phyloP scores from a whole-genome alignment of 2,888 invertebrate genomes.

The Macrophya alboannulata region DNA sequence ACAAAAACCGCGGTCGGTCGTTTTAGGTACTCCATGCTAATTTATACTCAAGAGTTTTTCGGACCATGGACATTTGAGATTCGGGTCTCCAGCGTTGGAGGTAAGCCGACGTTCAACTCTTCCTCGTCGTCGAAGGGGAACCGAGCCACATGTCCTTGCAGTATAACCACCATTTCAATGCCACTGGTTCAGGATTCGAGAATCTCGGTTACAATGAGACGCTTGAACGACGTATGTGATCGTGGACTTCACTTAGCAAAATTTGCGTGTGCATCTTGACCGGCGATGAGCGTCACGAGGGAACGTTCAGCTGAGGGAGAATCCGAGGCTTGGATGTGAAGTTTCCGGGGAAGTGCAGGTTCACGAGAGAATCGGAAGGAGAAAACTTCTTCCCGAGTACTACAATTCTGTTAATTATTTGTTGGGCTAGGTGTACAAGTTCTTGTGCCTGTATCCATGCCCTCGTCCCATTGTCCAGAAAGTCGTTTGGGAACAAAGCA shows the following conservation, averaged over 20 bases:
- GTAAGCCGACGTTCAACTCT: neutral
- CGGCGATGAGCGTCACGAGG: neutral
- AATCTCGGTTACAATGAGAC: neutral
- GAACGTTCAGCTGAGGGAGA: neutral
- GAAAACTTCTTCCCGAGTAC: slow-evolving; percentile 31
- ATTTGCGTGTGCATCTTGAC: no score
- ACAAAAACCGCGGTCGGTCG: slow-evolving; percentile 18
- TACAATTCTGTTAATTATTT: slow-evolving; percentile 54
- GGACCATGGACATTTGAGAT: slow-evolving; percentile 18
- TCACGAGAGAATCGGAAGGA: neutral
- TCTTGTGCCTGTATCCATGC: neutral
- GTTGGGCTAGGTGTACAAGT: slow-evolving; percentile 32
- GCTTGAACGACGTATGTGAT: neutral
- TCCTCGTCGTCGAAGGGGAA: neutral
- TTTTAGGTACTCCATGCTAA: slow-evolving; percentile 1
- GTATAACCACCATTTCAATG: neutral
- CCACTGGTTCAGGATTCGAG: neutral
- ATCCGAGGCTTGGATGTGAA: neutral
- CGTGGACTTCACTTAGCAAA: no score
- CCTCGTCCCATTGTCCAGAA: slow-evolving; percentile 48
- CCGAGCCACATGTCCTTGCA: neutral
- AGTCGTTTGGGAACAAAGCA: slow-evolving; percentile 52
- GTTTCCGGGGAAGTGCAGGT: neutral
- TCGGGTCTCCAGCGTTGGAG: no score
- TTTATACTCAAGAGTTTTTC: slow-evolving; percentile 12